phyloP scores from a whole-genome alignment of 2,888 invertebrate species.

The Coronaproctus castanopsis region DNA sequence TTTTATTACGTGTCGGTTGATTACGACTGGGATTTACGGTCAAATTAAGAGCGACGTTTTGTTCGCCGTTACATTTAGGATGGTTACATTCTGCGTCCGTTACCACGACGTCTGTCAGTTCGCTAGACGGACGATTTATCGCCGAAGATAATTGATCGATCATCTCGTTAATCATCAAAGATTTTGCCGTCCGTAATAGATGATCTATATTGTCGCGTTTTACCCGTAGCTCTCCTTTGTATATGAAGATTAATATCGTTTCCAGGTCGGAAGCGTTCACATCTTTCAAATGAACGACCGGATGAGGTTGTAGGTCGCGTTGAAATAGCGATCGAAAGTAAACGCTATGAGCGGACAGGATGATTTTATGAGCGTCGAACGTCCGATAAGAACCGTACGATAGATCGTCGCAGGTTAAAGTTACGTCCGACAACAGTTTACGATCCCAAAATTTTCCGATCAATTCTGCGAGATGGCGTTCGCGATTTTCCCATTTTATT shows the following conservation, averaged over 20 bases:
- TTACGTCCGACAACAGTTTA: conserved; percentile 80
- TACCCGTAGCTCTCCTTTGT: conserved; percentile 78
- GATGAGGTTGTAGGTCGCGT: conserved; percentile 68
- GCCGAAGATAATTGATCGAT: too few relatives aligned
- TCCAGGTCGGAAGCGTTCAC: conserved; percentile 75
- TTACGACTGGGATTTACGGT: too few relatives aligned
- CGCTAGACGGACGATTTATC: too few relatives aligned
- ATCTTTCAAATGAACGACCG: conserved; percentile 81
- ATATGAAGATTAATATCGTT: conserved; percentile 79
- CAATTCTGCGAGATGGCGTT: conserved; percentile 74
- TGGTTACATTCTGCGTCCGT: too few relatives aligned
- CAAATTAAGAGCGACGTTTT: too few relatives aligned
- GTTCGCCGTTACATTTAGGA: too few relatives aligned
- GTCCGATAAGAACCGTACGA: conserved; percentile 49
- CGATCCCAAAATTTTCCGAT: conserved; percentile 66
- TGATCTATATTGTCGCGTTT: conserved; percentile 75
- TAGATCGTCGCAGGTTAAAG: conserved; percentile 75
- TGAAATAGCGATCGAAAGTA: conserved; percentile 82
- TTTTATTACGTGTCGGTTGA: too few relatives aligned
- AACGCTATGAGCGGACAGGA: conserved; percentile 80
- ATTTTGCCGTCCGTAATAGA: conserved; percentile 81
- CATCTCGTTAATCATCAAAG: conserved; percentile 70
- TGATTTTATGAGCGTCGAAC: conserved; percentile 72
- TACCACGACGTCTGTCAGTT: too few relatives aligned
- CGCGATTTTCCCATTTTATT: conserved; percentile 89